phyloP scores from a whole-genome alignment of 2,797 vertebrate species.

The Paramormyrops hopkinsi region DNA sequence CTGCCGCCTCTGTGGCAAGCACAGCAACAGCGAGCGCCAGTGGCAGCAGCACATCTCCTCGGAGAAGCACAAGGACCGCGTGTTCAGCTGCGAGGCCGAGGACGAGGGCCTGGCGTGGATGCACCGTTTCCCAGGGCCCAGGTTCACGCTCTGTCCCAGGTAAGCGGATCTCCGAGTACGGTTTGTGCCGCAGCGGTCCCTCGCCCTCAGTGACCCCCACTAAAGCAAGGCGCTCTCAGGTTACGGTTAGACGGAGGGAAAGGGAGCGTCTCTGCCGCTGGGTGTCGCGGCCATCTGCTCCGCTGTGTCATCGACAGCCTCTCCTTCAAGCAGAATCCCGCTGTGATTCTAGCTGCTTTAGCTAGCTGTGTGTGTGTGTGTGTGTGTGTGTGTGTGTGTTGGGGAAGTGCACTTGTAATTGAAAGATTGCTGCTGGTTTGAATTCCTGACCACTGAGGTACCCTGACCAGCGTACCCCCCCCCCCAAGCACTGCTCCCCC shows the following conservation, averaged over 20 bases:
- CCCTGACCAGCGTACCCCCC: too few species aligned
- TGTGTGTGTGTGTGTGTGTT: not conserved
- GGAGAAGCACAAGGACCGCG: conserved; percentile 89
- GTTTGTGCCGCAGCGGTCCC: not conserved
- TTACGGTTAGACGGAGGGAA: not conserved
- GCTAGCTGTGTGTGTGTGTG: not conserved
- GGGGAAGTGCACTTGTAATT: too few species aligned
- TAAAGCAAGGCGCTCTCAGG: not conserved
- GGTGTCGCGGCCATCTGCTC: not conserved
- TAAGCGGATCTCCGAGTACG: not conserved
- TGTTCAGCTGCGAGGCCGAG: conserved; percentile 77
- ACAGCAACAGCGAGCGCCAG: conserved; percentile 95
- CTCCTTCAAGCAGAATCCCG: not conserved
- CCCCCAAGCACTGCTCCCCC: too few species aligned
- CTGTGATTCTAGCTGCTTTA: not conserved
- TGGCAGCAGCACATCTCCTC: conserved; percentile 93
- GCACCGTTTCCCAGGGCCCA: conserved; percentile 81
- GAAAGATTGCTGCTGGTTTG: too few species aligned
- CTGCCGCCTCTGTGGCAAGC: conserved; percentile 87
- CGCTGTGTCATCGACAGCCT: not conserved
- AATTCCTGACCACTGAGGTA: too few species aligned
- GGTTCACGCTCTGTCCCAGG: conserved; percentile 53
- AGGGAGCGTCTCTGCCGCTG: not conserved
- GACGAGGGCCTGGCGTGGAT: conserved; percentile 80
- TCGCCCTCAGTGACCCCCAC: not conserved